Conservation (phyloP, 2,797 vertebrate genomes). For the Cheirogaleus major region DNA sequence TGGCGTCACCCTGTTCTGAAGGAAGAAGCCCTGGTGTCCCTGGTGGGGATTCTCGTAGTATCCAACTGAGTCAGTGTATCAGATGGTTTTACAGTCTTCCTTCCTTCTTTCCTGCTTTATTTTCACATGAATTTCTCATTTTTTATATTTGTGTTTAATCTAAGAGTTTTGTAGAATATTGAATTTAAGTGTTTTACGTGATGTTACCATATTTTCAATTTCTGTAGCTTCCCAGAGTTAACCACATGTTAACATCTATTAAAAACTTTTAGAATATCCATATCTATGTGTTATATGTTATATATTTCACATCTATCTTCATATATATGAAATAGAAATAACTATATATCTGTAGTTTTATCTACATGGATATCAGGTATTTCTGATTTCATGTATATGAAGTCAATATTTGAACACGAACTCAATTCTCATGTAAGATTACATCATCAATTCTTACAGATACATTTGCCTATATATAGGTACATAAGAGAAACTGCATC, state of each 20-base stretch:
- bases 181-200: neutral
- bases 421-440: neutral
- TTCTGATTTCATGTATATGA: neutral
- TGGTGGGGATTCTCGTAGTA: fast-evolving
- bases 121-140: neutral
- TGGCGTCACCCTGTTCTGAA: no score
- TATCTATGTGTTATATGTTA: neutral
- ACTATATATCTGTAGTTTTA: neutral
- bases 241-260: neutral
- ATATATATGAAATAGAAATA: neutral
- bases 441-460: neutral
- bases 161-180: neutral
- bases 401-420: neutral
- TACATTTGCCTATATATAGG: neutral
- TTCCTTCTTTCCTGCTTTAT: neutral
- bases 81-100: neutral
- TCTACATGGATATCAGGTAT: neutral
- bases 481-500: neutral
- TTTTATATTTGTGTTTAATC: neutral
- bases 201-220: neutral
- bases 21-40: neutral
- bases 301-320: neutral
- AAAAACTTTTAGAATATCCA: neutral
- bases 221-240: neutral
- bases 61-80: neutral